These are phyloP conservation scores for Corythoichthys haematopterus DNA, from an alignment of 2,113 vertebrate genomes.

Conservation along the genomic window DNA sequence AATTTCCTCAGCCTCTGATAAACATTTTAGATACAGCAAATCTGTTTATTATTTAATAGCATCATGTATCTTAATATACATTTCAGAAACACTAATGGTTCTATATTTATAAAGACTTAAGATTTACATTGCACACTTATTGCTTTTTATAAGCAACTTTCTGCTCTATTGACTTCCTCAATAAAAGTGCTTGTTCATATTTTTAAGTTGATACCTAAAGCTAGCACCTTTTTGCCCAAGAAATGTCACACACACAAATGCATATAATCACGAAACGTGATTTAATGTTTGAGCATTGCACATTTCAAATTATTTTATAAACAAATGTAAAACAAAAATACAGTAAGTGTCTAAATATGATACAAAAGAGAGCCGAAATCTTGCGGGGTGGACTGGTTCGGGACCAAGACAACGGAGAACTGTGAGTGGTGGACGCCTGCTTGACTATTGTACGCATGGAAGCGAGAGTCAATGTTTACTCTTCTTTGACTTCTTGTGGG, in stretches of 20 bases:
- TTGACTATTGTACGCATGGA: conserved; percentile 11
- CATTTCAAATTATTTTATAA: conserved; percentile 61
- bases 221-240: conserved; percentile 2
- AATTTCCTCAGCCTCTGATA: conserved; percentile 21
- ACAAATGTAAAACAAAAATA: conserved; percentile 65
- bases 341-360: conserved; percentile 67
- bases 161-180: conserved; percentile 57
- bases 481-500: conserved; percentile 78
- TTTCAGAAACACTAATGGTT: conserved; percentile 33
- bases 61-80: conserved; percentile 31
- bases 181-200: conserved; percentile 47
- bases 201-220: conserved; percentile 6
- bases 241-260: conserved; percentile 5
- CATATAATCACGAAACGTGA: conserved; percentile 41
- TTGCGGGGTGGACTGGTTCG: conserved; percentile 33
- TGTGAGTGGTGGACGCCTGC: conserved; percentile 13
- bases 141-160: conserved; percentile 60
- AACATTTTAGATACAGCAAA: conserved; percentile 22
- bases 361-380: conserved; percentile 65
- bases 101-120: conserved; percentile 39
- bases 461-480: conserved; percentile 70
- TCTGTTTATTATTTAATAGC: conserved; percentile 25
- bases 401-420: conserved; percentile 33
- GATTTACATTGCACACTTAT: conserved; percentile 41
- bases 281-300: conserved; percentile 56